Evolutionary conservation across 2,113 vertebrate genomes (phyloP).

Genomic region (Eclectus roratus): DNA sequence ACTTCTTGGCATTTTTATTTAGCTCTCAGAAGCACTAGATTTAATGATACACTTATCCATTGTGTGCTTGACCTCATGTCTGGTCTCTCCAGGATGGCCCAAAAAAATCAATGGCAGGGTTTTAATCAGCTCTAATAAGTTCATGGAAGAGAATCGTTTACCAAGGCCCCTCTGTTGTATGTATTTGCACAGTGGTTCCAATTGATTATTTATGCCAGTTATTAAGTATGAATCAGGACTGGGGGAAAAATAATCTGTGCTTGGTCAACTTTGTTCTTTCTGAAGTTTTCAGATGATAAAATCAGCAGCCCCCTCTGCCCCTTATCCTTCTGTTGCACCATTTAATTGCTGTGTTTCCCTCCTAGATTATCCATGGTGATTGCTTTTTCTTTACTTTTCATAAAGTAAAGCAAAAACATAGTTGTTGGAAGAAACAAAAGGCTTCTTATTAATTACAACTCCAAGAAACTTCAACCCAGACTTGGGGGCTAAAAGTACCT

Average conservation of each 20-base stretch:
- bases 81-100: not conserved
- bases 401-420: not conserved
- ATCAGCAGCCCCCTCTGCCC: not conserved
- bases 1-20: not conserved
- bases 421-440: not conserved
- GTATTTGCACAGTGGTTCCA: not conserved
- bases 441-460: not conserved
- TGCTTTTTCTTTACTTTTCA: not conserved
- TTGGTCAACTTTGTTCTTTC: not conserved
- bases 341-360: slow-evolving; percentile 35
- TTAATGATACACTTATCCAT: not conserved
- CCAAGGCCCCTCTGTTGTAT: not conserved
- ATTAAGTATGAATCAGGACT: not conserved
- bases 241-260: not conserved
- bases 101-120: slow-evolving; percentile 13
- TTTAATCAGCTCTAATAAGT: slow-evolving; percentile 30
- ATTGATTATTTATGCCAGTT: slow-evolving; percentile 45
- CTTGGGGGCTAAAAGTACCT: not conserved
- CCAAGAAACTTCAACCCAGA: not conserved
- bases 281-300: slow-evolving; percentile 19
- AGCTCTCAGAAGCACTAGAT: not conserved
- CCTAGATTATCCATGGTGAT: not conserved
- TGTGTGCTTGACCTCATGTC: not conserved
- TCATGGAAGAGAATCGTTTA: not conserved
- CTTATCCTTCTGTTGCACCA: not conserved